These are phyloP conservation scores for Thera britannica DNA, from an alignment of 2,888 invertebrate genomes.

Conservation along the genomic window DNA sequence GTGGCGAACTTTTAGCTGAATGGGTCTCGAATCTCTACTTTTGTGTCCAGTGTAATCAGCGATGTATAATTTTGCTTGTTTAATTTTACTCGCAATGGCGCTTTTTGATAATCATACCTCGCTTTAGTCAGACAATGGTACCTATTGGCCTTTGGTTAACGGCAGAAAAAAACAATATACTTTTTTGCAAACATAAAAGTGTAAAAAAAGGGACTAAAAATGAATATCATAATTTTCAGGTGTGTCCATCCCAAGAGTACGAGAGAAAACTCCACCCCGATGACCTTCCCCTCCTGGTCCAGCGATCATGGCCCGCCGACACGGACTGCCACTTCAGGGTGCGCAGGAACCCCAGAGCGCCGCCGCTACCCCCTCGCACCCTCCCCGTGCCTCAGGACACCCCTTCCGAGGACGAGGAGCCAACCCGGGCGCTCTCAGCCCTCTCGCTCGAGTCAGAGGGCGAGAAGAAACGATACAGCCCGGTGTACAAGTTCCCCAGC, in stretches of 20 bases:
- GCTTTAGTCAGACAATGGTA: neutral
- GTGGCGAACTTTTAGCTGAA: too few relatives aligned
- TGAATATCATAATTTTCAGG: slow-evolving; percentile 78
- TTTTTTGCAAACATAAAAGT: neutral
- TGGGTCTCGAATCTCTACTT: too few relatives aligned
- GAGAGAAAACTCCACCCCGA: slow-evolving; percentile 95
- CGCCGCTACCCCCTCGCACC: slow-evolving; percentile 88
- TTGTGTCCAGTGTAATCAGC: neutral
- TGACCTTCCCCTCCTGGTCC: slow-evolving; percentile 92
- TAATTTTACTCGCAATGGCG: too few relatives aligned
- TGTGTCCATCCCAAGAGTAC: slow-evolving; percentile 92
- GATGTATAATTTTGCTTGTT: neutral
- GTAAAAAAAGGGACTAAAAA: too few relatives aligned
- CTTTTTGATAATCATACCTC: too few relatives aligned
- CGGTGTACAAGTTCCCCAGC: slow-evolving; percentile 80
- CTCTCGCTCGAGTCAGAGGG: slow-evolving; percentile 74
- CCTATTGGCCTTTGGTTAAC: too few relatives aligned
- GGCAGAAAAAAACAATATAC: too few relatives aligned
- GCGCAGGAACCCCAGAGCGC: slow-evolving; percentile 92
- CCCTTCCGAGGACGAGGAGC: slow-evolving; percentile 63
- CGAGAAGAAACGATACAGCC: slow-evolving; percentile 75
- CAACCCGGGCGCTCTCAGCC: slow-evolving; percentile 72
- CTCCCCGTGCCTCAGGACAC: slow-evolving; percentile 62
- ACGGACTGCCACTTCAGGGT: slow-evolving; percentile 92
- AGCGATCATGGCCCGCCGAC: slow-evolving; percentile 89